Conservation (phyloP, 2,888 invertebrate genomes). For the Leptopilina drosophilae region DNA sequence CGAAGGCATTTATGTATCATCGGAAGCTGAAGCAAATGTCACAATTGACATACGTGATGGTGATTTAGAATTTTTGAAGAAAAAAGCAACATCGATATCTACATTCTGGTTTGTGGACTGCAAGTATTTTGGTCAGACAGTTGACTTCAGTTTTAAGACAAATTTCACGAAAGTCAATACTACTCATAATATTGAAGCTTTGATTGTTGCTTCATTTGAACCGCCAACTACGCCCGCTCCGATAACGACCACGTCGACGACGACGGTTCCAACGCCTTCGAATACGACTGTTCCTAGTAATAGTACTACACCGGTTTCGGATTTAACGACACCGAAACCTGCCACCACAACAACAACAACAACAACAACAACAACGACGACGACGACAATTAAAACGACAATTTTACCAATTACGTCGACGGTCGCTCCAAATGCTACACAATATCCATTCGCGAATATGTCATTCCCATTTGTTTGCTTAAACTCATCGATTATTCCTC, state of each 20-base stretch:
- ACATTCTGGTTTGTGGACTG: constrained; percentile 92
- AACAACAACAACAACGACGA: constrained; percentile 48
- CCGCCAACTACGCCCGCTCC: constrained; percentile 73
- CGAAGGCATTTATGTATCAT: constrained; percentile 82
- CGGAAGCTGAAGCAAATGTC: constrained; percentile 74
- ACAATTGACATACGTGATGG: constrained; percentile 79
- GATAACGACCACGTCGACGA: constrained; percentile 42
- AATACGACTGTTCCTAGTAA: constrained; percentile 43
- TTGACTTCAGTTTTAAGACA: constrained; percentile 81
- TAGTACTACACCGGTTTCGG: constrained; percentile 15
- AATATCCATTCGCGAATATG: constrained; percentile 63
- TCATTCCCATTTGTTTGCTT: constrained; percentile 79
- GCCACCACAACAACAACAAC: constrained; percentile 52
- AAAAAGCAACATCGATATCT: constrained; percentile 79
- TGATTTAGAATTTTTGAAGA: constrained; percentile 81
- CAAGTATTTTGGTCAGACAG: constrained; percentile 82
- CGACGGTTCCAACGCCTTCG: constrained; percentile 52
- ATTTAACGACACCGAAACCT: constrained; percentile 39
- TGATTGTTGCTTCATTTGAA: constrained; percentile 85
- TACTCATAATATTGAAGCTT: constrained; percentile 83
- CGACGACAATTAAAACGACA: constrained; percentile 44
- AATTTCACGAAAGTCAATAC: constrained; percentile 82
- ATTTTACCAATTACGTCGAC: constrained; percentile 48
- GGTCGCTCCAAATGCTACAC: constrained; percentile 42
- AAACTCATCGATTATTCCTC: constrained; percentile 81